These are phyloP conservation scores for Spilogale gracilis DNA, from an alignment of 2,113 vertebrate genomes.

Conservation along the genomic window DNA sequence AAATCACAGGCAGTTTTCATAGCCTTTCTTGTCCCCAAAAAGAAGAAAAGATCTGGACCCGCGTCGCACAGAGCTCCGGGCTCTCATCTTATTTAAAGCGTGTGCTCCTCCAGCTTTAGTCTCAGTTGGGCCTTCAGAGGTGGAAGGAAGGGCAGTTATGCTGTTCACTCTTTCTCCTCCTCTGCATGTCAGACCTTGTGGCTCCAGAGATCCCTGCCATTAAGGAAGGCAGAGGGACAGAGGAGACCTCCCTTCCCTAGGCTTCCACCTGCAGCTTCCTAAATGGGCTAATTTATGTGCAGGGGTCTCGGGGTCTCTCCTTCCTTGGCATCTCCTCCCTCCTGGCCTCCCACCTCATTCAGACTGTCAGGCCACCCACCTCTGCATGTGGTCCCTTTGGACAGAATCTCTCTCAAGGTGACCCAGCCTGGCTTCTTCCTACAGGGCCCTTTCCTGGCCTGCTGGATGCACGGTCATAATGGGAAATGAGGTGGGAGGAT, in stretches of 20 bases:
- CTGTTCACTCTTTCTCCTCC: neutral
- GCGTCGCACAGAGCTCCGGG: neutral
- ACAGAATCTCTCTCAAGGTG: neutral
- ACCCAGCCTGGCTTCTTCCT: neutral
- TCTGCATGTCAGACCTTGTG: no score
- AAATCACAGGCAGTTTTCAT: neutral
- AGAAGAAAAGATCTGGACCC: neutral
- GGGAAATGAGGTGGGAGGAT: neutral
- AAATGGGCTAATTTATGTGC: neutral
- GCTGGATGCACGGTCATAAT: no score
- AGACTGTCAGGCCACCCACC: neutral
- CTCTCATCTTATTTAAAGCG: neutral
- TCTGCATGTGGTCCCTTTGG: neutral
- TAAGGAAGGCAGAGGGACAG: accelerated
- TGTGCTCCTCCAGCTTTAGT: neutral
- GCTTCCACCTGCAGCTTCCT: neutral
- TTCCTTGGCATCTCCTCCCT: no score
- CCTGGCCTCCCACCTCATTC: neutral
- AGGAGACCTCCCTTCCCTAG: neutral
- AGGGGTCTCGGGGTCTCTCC: no score
- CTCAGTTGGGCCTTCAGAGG: neutral
- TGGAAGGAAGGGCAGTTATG: neutral
- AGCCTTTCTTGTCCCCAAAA: neutral
- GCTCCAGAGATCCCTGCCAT: neutral
- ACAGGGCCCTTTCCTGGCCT: neutral